Base-by-base conservation (phyloP, 2,888 invertebrate species). In the Alcis repandata region DNA sequence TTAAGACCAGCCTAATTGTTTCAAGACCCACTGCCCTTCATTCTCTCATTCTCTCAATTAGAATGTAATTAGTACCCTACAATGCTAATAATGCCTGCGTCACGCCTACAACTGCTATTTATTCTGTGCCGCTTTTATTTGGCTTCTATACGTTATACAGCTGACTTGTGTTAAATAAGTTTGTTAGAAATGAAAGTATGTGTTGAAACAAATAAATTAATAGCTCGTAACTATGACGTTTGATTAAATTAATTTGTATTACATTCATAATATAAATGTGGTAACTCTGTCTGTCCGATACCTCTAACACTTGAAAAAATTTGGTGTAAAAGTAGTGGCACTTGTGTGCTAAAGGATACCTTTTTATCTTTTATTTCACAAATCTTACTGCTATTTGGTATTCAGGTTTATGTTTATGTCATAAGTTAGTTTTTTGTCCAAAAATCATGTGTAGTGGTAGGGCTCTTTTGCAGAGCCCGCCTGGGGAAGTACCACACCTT, bases 11-110 rank as follows among this genome's bases (percentile, higher is more conserved):
- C 8, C 22, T 22, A 46, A 46, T n/a, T 46, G 46, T 46, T 22
- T n/a, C 46, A 8, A n/a, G n/a, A 27, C 48, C 33, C 17, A 40
- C 11, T 51, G 19, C 52, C 57, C 52, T 58, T 52, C 51, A 49
- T 49, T 15, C 17, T 60, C 46, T 52, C 51, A 49, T 49, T 15
- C 17, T 60, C 46, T 53, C 3, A 60, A 53, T 46, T 40, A 48
- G 54, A 46, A 27, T 9, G 32, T 54, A 61, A 54, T 61, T 61
- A 48, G 27, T 41, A 54, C 38, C 46, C 38, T 60, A 46, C 40
- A 41, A 22, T 22, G 15, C 20, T 56, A 46, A 56, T 48, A 15
- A 11, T n/a, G 8, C 36, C 45, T 45, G 22, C 38, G 17, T 53
- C 36, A 38, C 27, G 32, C 11, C 11, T 27, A 46, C 33, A 22